Conservation (phyloP, 2,113 vertebrate species). For the Engystomops pustulosus region DNA sequence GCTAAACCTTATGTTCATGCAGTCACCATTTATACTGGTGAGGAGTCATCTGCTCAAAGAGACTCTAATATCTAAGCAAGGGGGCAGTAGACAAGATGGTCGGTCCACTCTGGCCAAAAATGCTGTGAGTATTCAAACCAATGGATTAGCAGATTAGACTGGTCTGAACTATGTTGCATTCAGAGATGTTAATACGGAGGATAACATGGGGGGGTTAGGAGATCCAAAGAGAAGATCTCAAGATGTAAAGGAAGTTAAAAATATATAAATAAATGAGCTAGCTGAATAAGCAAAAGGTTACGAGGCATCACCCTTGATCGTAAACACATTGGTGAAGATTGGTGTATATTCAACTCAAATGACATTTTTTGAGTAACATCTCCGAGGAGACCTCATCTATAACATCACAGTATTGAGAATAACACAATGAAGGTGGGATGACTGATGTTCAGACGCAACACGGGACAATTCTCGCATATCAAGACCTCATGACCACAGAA, state of each 20-base stretch:
- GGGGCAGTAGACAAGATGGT: not conserved
- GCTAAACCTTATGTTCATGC: not conserved
- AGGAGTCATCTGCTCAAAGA: not conserved
- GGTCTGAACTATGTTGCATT: constrained; percentile 34
- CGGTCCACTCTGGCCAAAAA: not conserved
- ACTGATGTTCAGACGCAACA: not conserved
- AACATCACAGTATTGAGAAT: not conserved
- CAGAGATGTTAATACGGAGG: constrained; percentile 21
- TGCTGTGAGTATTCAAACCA: not conserved
- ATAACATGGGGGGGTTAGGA: constrained; percentile 18
- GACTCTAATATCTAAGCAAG: not conserved
- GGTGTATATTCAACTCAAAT: not conserved
- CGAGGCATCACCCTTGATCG: constrained; percentile 54
- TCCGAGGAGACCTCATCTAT: not conserved
- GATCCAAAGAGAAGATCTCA: not conserved
- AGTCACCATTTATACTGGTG: not conserved
- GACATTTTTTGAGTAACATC: not conserved
- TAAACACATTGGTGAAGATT: not conserved
- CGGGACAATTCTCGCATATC: not conserved
- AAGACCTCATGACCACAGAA: not conserved
- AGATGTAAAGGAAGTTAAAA: not conserved
- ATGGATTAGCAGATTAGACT: constrained; percentile 44
- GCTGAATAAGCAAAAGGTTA: not conserved
- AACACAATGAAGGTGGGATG: constrained; percentile 21
- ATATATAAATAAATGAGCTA: not conserved